Percentiles rank a stretch among this genome's conserved stretches.
These are phyloP conservation scores for Aphodius sticticus DNA, from an alignment of 2,888 invertebrate genomes.

Conservation along the genomic window DNA sequence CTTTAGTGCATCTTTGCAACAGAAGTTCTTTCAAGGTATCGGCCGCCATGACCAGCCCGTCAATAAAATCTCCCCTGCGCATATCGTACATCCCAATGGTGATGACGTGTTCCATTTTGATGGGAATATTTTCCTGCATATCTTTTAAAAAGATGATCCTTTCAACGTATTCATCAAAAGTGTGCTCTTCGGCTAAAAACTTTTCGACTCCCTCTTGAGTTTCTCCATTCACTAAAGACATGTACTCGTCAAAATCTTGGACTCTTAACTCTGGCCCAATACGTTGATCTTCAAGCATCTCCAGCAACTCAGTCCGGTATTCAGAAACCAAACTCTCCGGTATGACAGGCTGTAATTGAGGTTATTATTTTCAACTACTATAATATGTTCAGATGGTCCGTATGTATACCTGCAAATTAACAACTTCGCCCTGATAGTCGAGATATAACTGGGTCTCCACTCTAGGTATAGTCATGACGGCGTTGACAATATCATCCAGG, in stretches of 20 bases:
- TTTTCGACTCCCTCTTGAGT: slow-evolving; percentile 67
- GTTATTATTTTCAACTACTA: neutral
- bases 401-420: slow-evolving; percentile 51
- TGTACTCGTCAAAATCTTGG: slow-evolving; percentile 83
- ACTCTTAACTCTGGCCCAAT: slow-evolving; percentile 77
- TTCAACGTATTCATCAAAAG: slow-evolving; percentile 70
- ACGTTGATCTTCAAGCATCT: slow-evolving; percentile 74
- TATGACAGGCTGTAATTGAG: slow-evolving; percentile 73
- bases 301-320: slow-evolving; percentile 69
- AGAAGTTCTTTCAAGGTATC: slow-evolving; percentile 74
- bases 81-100: slow-evolving; percentile 87
- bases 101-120: slow-evolving; percentile 69
- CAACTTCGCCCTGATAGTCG: slow-evolving; percentile 62
- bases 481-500: slow-evolving; percentile 78
- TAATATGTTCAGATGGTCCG: neutral
- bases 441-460: slow-evolving; percentile 82
- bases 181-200: slow-evolving; percentile 72
- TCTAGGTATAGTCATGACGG: slow-evolving; percentile 76
- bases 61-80: slow-evolving; percentile 80
- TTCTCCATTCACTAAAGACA: slow-evolving; percentile 77
- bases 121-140: slow-evolving; percentile 69
- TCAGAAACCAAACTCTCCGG: slow-evolving; percentile 71
- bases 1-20: slow-evolving; percentile 76
- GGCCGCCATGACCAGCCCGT: slow-evolving; percentile 73
- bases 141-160: slow-evolving; percentile 70